Percentiles rank a stretch among this genome's conserved stretches.
Evolutionary conservation across 1,140 invertebrate species (phyloP).

Genomic region (Caenorhabditis tropicalis): DNA sequence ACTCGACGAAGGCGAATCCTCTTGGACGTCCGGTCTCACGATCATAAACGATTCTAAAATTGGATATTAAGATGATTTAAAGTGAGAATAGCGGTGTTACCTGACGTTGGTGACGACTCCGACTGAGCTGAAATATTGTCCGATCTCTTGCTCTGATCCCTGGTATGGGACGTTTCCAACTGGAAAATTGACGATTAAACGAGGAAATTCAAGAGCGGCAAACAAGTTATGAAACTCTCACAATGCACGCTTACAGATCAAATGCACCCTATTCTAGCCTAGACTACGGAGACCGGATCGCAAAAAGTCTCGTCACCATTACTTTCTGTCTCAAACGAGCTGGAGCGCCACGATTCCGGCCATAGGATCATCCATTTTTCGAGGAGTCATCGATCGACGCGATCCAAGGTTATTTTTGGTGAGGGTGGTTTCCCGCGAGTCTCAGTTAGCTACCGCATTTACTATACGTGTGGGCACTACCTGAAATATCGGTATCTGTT

Average conservation of each 20-base stretch:
- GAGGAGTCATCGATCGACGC: not conserved
- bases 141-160: constrained; percentile 96
- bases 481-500: constrained; percentile 41
- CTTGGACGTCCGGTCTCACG: constrained; percentile 98
- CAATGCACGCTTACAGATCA: constrained; percentile 39
- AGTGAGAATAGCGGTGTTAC: not conserved
- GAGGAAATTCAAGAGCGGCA: not conserved
- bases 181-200: not conserved
- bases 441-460: constrained; percentile 13
- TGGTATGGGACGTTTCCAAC: constrained; percentile 99
- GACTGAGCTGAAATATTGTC: constrained; percentile 96
- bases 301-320: constrained; percentile 21
- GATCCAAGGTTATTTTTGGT: not conserved
- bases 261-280: constrained; percentile 33
- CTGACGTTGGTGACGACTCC: constrained; percentile 81
- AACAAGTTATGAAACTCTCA: constrained; percentile 22
- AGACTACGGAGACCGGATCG: constrained; percentile 18
- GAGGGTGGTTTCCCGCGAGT: not conserved
- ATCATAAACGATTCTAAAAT: constrained; percentile 79
- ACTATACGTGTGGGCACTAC: not conserved
- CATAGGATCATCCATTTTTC: not conserved
- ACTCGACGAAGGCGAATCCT: constrained; percentile 99
- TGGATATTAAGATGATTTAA: too few species aligned
- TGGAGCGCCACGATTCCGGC: not conserved
- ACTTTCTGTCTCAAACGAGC: not conserved